phyloP scores from a whole-genome alignment of 2,113 vertebrate species.

The Catharus bicknelli region DNA sequence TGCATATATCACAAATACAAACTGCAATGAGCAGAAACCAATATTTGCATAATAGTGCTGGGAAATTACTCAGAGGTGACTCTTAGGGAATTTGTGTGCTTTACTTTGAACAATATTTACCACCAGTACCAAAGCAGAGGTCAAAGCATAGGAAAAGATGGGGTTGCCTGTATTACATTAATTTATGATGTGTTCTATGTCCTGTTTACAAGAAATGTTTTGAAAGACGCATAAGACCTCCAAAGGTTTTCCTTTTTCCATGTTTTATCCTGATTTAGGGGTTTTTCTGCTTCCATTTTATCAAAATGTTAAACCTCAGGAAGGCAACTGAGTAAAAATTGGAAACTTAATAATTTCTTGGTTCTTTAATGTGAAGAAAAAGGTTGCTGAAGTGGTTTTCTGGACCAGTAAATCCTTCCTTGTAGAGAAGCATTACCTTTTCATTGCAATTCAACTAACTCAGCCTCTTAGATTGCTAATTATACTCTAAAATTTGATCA shows the following conservation, averaged over 20 bases:
- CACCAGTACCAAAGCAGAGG: neutral
- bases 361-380: neutral
- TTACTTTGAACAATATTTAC: conserved; percentile 21
- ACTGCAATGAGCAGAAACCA: conserved; percentile 3
- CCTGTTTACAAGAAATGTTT: neutral
- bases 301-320: neutral
- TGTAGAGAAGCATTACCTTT: neutral
- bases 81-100: neutral
- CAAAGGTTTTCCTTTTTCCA: neutral
- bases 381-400: neutral
- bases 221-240: neutral
- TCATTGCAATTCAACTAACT: neutral
- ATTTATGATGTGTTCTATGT: neutral
- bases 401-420: neutral
- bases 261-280: neutral
- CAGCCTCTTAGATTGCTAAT: neutral
- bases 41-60: conserved; percentile 39
- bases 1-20: neutral
- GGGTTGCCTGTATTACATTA: neutral
- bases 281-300: neutral
- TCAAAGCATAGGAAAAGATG: neutral
- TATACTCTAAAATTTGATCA: neutral
- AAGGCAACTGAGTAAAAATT: neutral
- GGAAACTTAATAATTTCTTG: neutral
- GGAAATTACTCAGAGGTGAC: conserved; percentile 26